Percentiles rank a stretch among this genome's conserved stretches.
Conservation (phyloP, 2,797 vertebrate species). For the Siniperca obscura region DNA sequence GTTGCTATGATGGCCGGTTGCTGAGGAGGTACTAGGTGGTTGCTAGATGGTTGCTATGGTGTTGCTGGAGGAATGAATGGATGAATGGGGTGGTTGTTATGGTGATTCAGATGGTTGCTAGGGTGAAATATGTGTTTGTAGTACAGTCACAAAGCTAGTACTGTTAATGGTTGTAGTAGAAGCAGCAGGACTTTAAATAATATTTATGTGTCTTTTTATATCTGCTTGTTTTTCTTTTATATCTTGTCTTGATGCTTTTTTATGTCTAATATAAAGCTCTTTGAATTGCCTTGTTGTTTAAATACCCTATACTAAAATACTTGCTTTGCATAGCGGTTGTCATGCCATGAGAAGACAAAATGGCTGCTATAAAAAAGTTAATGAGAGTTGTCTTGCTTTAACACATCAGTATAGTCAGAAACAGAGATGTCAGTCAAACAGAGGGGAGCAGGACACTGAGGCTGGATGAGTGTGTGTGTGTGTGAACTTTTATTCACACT, state of each 20-base stretch:
- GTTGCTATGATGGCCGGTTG: no score
- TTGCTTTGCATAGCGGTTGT: background rate
- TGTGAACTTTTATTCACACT: no score
- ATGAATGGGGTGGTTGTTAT: background rate
- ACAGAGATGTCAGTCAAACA: no score
- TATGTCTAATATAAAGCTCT: background rate
- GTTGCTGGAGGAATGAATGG: background rate
- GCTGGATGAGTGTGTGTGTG: no score
- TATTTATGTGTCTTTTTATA: background rate
- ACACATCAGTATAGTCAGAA: no score
- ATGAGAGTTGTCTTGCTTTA: no score
- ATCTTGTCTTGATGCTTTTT: background rate
- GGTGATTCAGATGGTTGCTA: background rate
- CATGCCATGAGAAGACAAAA: background rate
- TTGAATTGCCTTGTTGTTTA: constrained; percentile 2
- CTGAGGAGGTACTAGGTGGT: background rate
- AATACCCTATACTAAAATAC: background rate
- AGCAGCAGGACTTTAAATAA: background rate
- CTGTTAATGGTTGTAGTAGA: background rate
- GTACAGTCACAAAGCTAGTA: background rate
- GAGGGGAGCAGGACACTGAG: no score
- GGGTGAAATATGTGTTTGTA: background rate
- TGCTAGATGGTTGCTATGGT: background rate
- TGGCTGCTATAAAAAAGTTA: background rate
- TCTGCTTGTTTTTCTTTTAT: background rate